Evolutionary conservation across 2,888 invertebrate species (phyloP).

Genomic region (Drosophila subsilvestris): DNA sequence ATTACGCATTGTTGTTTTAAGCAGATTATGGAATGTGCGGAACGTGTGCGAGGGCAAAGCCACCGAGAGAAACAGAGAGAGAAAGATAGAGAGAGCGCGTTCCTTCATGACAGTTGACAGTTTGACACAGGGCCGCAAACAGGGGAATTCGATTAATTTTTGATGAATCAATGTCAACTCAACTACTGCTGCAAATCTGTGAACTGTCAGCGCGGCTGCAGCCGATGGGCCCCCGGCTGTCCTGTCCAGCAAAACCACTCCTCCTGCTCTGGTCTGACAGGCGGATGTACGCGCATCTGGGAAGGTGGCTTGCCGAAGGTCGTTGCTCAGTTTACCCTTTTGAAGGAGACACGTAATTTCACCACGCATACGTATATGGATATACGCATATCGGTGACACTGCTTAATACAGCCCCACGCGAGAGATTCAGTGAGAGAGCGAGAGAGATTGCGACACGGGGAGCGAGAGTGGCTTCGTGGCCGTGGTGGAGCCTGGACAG

Average conservation of each 20-base stretch:
- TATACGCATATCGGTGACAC: slow-evolving; percentile 54
- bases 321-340: slow-evolving; percentile 24
- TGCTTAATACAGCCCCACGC: slow-evolving; percentile 47
- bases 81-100: slow-evolving; percentile 1
- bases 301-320: background rate
- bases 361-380: slow-evolving; percentile 36
- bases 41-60: slow-evolving; percentile 6
- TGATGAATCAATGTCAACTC: slow-evolving; percentile 82
- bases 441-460: background rate
- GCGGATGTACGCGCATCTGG: background rate
- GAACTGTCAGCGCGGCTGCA: slow-evolving; percentile 61
- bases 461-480: slow-evolving; percentile 11
- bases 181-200: slow-evolving; percentile 75
- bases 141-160: slow-evolving; percentile 82
- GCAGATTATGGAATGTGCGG: slow-evolving; percentile 59
- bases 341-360: slow-evolving; percentile 41
- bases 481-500: slow-evolving; percentile 30
- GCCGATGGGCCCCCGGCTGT: background rate
- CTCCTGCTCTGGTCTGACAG: background rate
- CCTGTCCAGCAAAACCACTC: slow-evolving; percentile 47
- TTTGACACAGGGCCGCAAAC: slow-evolving; percentile 36
- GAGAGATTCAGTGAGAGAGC: slow-evolving; percentile 23
- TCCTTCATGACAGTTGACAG: slow-evolving; percentile 66
- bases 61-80: too few species aligned
- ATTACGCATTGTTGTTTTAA: slow-evolving; percentile 65